These are phyloP conservation scores for Protonemura montana DNA, from an alignment of 2,888 invertebrate species.

Conservation along the genomic window DNA sequence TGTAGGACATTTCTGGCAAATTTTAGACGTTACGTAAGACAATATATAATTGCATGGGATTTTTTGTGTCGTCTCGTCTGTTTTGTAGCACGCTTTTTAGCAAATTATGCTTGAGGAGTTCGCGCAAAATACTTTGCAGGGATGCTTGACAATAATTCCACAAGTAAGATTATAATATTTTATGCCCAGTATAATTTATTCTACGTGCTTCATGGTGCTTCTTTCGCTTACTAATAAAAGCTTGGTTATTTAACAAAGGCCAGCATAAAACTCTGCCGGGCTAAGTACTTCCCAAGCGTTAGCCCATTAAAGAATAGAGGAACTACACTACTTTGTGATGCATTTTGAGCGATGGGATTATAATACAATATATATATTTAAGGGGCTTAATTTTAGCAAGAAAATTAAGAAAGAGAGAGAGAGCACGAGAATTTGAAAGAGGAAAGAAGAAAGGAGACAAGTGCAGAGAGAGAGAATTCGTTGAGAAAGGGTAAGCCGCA, in stretches of 20 bases:
- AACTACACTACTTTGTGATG: background rate
- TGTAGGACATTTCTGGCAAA: background rate
- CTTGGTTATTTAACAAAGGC: background rate
- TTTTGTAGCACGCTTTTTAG: background rate
- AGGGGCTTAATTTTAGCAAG: too few relatives aligned
- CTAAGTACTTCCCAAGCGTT: background rate
- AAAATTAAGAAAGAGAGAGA: background rate
- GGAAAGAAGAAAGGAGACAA: background rate
- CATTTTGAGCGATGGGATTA: background rate
- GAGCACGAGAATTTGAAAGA: background rate
- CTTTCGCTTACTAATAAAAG: background rate
- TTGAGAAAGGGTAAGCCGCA: background rate
- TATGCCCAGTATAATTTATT: background rate
- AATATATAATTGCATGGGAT: background rate
- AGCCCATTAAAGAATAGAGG: background rate
- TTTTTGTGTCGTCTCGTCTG: background rate
- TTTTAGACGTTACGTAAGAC: background rate
- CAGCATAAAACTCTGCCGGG: background rate
- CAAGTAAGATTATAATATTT: background rate
- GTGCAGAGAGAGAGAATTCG: too few relatives aligned
- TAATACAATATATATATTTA: background rate
- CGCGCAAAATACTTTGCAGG: background rate
- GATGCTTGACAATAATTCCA: background rate
- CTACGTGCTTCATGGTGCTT: slow-evolving; percentile 1
- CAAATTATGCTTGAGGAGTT: background rate